Evolutionary conservation across 1,140 invertebrate genomes (phyloP).

Genomic region (Drosophila bifasciata): DNA sequence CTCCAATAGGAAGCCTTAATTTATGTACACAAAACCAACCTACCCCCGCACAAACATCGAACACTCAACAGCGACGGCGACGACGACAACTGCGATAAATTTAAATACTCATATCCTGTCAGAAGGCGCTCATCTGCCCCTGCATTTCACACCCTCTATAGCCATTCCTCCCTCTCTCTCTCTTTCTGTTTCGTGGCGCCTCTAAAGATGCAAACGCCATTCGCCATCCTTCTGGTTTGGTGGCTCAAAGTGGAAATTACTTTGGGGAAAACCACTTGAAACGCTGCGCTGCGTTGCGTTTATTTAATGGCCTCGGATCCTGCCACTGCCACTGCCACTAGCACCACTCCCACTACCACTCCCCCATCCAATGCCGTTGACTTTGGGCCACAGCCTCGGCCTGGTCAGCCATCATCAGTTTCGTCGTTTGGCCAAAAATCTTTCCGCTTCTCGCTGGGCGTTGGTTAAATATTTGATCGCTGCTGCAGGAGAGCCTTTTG

Average conservation of each 20-base stretch:
- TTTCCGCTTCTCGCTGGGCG: constrained; percentile 29
- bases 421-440: constrained; percentile 42
- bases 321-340: neutral
- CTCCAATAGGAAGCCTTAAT: constrained; percentile 45
- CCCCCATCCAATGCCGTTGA: neutral
- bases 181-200: too few species aligned
- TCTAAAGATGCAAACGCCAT: constrained; percentile 59
- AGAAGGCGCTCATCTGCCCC: constrained; percentile 19
- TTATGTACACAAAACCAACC: constrained; percentile 63
- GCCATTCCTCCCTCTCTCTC: neutral
- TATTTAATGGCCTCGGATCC: constrained; percentile 67
- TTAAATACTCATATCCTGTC: constrained; percentile 76
- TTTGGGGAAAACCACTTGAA: constrained; percentile 68
- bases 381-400: constrained; percentile 14
- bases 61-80: constrained; percentile 3
- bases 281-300: constrained; percentile 63
- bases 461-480: constrained; percentile 54
- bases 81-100: constrained; percentile 64
- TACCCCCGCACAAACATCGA: constrained; percentile 28
- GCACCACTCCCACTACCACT: neutral
- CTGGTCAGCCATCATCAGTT: constrained; percentile 44
- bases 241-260: constrained; percentile 75
- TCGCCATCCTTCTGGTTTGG: constrained; percentile 45
- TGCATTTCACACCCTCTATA: neutral
- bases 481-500: too few species aligned